Evolutionary conservation across 2,797 vertebrate genomes (phyloP), one percentile per base, ranked within the genome.

Genomic region (Allobates femoralis): DNA sequence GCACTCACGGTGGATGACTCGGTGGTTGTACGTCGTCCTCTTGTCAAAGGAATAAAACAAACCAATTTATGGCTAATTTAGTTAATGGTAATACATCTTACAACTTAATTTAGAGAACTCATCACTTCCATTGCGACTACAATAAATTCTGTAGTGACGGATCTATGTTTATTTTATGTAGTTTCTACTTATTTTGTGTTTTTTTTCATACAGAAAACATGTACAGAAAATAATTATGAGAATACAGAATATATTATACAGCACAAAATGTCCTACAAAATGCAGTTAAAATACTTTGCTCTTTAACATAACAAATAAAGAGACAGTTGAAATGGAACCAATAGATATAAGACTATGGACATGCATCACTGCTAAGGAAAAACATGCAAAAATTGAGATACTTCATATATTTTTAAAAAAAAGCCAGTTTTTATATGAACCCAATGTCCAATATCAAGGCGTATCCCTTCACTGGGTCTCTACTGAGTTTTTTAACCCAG

Each of bases 1-100:
- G n/a, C 41, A 74, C 71, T 74, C 41, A 74, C 50, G 23, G 71
- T 74, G 26, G 71, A 74, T 74, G 71, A 74, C 71, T 74, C 46
- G 71, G 41, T 73, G 69, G 23, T 74, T 74, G 71, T n/a, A 50
- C 71, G 50, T 46, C 71, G 37, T 50, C 37, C 71, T 74, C 71
- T 74, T 74, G 71, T 74, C 71, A 46, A 74, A 12, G 37, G 71
- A 74, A 74, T 26, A 74, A n/a, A 74, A 14, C 12, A 74, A 74
- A 74, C 37, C 23, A 74, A 74, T 50, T 74, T 74, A 50, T 26
- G 26, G 71, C 71, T 74, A 74, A 74, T 74, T 74, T 74, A 74
- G 71, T 74, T 50, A 74, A 74, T 74, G 21, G 41, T 74, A 15
- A 74, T 74, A 74, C 26, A 74, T 74, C 37, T 74, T n/a, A 26